phyloP scores from a whole-genome alignment of 92 coral and sea anemone species.

The Paramuricea clavata region DNA sequence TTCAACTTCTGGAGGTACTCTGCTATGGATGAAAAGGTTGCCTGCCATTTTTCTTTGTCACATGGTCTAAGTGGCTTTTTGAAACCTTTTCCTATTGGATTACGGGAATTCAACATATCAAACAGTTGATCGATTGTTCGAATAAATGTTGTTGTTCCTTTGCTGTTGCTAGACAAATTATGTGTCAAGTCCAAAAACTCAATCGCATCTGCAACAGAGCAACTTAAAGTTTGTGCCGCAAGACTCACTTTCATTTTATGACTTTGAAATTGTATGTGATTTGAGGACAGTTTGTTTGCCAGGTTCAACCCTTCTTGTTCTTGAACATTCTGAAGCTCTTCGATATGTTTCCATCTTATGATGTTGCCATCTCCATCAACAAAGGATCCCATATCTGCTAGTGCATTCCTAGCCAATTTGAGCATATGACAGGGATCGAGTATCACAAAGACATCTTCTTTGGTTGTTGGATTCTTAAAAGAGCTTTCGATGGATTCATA shows the following conservation, averaged over 20 bases:
- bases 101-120: background rate
- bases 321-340: background rate
- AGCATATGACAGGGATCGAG: too few species aligned
- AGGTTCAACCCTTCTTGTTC: slow-evolving; percentile 8
- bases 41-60: background rate
- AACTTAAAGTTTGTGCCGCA: background rate
- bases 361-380: too few species aligned
- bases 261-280: background rate
- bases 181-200: background rate
- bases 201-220: background rate
- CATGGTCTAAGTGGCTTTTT: background rate
- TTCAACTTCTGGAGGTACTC: background rate
- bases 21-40: background rate
- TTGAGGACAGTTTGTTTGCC: too few species aligned
- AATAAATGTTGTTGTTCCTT: background rate
- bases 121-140: background rate
- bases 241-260: background rate
- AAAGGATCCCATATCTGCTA: too few species aligned
- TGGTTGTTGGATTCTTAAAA: too few species aligned
- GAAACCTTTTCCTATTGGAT: background rate
- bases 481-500: too few species aligned
- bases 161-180: background rate
- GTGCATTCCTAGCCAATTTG: too few species aligned
- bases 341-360: slow-evolving; percentile 13
- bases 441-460: too few species aligned